phyloP scores from a whole-genome alignment of 2,888 invertebrate species.

The Sepiola atlantica region DNA sequence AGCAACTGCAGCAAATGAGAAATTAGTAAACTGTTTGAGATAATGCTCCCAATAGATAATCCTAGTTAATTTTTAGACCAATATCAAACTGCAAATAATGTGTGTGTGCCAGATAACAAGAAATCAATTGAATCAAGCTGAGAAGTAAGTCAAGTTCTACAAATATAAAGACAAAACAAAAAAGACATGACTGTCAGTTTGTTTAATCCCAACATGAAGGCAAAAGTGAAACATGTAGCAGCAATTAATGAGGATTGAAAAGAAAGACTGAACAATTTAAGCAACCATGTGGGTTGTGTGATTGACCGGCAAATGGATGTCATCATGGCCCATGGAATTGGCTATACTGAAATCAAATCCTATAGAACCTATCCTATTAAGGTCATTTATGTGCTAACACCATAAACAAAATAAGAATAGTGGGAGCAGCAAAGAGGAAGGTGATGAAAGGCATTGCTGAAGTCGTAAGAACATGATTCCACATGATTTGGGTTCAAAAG shows the following conservation, averaged over 20 bases:
- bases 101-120: neutral
- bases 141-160: neutral
- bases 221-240: neutral
- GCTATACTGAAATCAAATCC: too few species aligned
- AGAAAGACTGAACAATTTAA: neutral
- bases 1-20: neutral
- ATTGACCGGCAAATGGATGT: too few species aligned
- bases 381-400: too few species aligned
- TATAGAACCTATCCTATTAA: too few species aligned
- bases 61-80: constrained; percentile 12
- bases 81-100: constrained; percentile 24
- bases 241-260: neutral
- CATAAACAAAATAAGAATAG: too few species aligned
- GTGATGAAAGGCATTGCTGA: too few species aligned
- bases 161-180: neutral
- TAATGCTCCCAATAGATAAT: neutral
- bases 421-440: too few species aligned
- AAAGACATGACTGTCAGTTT: neutral
- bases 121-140: neutral
- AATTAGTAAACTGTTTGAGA: neutral
- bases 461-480: too few species aligned
- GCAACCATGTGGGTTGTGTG: too few species aligned
- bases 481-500: too few species aligned
- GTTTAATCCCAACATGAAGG: neutral
- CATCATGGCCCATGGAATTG: too few species aligned